Evolutionary conservation across 2,888 invertebrate genomes (phyloP), one percentile per base, ranked within the genome.

Genomic region (Ornithoptera alexandrae): DNA sequence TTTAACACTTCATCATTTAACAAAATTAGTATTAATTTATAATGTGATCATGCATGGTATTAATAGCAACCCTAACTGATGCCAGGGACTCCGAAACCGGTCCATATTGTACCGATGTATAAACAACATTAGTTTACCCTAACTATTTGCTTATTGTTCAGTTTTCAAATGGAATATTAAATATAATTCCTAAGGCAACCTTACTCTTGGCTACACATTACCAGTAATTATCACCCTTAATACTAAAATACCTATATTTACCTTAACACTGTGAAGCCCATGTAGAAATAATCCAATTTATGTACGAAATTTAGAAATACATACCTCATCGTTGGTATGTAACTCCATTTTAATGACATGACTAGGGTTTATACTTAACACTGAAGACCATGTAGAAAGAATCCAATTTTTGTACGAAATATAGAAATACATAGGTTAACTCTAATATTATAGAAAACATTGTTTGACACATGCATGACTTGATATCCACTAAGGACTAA

Each of bases 91-190:
- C 10, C 56, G 4, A 65, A 36, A 65, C 69, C 65, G 65, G 62
- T 39, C 53, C 39, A 56, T 65, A 65, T 65, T 61, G 65, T 30
- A 62, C 61, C 65, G 57, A 59, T 50, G 64, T 68, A 59, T 59
- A 69, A 61, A 65, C 65, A 46, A 22, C 65, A 62, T 69, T 57
- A 57, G 62, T 62, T 69, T 46, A 39, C 17, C 42, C 53, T 57
- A 56, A 61, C 39, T 50, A 62, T 69, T 62, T 69, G 65, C 58
- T 59, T 59, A 24, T 50, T 46, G 65, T 61, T 46, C 4, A n/a
- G 57, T 12, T 20, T 42, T 42, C 22, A 46, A 57, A 56, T 69
- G 39, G 46, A 57, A 61, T 36, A 39, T 46, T 42, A 56, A 59
- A 65, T 12, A 18, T 36, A 68, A 59, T 61, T 56, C 10, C 46